Evolutionary conservation across 2,888 invertebrate species (phyloP).

Genomic region (Idaea biselata): DNA sequence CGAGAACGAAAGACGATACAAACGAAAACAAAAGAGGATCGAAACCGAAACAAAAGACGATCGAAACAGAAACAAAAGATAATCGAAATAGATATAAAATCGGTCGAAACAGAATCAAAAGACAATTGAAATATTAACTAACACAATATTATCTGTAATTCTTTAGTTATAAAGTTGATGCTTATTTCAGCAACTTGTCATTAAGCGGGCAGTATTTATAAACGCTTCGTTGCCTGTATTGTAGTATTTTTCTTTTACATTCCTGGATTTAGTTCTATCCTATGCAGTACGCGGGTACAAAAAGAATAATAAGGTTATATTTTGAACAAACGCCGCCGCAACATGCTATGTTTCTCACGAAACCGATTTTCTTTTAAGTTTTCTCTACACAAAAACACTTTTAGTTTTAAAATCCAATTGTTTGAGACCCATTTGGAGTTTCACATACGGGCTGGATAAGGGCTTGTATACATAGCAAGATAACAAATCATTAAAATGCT

Average conservation of each 20-base stretch:
- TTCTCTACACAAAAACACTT: slow-evolving; percentile 1
- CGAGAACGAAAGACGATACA: too few relatives aligned
- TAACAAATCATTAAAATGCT: too few relatives aligned
- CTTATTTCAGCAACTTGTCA: too few relatives aligned
- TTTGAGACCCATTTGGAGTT: background rate
- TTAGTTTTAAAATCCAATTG: background rate
- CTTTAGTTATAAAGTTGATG: too few relatives aligned
- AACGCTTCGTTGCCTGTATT: background rate
- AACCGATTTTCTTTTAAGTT: slow-evolving; percentile 22
- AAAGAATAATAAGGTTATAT: slow-evolving; percentile 26
- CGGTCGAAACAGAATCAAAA: too few relatives aligned
- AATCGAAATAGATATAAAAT: too few relatives aligned
- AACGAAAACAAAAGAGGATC: too few relatives aligned
- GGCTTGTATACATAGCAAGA: background rate
- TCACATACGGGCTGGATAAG: background rate
- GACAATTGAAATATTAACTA: too few relatives aligned
- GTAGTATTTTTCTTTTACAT: background rate
- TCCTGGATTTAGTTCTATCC: background rate
- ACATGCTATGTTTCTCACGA: slow-evolving; percentile 36
- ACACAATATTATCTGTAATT: too few relatives aligned
- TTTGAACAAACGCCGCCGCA: slow-evolving; percentile 18
- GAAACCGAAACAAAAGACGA: too few relatives aligned
- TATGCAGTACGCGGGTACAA: slow-evolving; percentile 1
- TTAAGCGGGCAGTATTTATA: too few relatives aligned
- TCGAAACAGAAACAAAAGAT: too few relatives aligned